Evolutionary conservation across 2,113 vertebrate species (phyloP), one percentile per base, ranked within the genome.

Genomic region (Sinocyclocheilus maitianheensis): DNA sequence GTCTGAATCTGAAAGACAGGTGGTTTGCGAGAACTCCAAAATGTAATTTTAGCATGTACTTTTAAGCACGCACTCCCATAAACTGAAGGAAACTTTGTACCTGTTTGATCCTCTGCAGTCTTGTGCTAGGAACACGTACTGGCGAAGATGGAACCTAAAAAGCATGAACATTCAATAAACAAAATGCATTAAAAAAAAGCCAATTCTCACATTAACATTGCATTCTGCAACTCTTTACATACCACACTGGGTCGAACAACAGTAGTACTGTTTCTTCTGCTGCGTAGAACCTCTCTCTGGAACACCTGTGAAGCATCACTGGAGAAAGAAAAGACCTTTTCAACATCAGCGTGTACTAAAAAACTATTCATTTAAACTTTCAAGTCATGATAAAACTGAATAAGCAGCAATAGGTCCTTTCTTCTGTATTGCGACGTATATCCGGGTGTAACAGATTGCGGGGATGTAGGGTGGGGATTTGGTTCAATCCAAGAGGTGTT

Each of bases 71-170:
- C 69, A 83, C 65, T 81, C 90, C 86, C 90, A n/a, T 18, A 16
- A 7, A 5, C 13, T 51, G 40, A 26, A 1, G 46, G n/a, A 51
- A 53, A 77, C 74, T 43, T 43, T 89, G 91, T 94, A 97, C 96
- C 93, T 97, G 96, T 91, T 99, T 98, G 82, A 99, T 97, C 91
- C 97, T 97, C 92, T 98, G 96, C 87, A 99, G 94, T 48, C 97
- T 95, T 89, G 96, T 98, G 93, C 97, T 99, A 67, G 97, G 96
- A 85, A 98, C 94, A 14, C 97, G 96, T 87, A 98, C 92, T 0
- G 98, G 97, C 3, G 97, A 98, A 0, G 98, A 98, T 4, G 97
- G 96, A 34, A 97, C 94, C 97, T 98, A 26, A 53, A 60, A 62
- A 90, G n/a, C 90, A 89, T 91, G 58, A 90, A 24, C 53, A 10